These are phyloP conservation scores for Pyrocephalus nanus DNA, from an alignment of 2,797 vertebrate genomes.

Conservation along the genomic window DNA sequence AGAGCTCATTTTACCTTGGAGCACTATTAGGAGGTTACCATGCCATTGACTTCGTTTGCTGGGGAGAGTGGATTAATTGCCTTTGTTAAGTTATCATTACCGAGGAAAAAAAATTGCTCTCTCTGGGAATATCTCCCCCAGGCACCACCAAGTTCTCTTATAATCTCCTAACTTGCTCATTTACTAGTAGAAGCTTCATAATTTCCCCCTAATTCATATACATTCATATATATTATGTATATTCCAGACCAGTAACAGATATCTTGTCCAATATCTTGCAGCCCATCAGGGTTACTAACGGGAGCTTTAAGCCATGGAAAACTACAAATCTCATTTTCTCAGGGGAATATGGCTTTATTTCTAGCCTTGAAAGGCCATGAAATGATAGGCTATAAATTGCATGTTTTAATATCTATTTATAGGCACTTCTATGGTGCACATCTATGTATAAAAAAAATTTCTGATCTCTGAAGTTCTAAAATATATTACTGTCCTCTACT, in stretches of 20 bases:
- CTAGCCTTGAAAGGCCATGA: conserved; percentile 63
- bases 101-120: conserved; percentile 24
- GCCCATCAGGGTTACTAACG: conserved; percentile 28
- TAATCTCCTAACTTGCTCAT: conserved; percentile 15
- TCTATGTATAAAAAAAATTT: conserved; percentile 50
- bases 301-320: conserved; percentile 38
- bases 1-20: conserved; percentile 21
- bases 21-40: not conserved
- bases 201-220: conserved; percentile 37
- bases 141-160: conserved; percentile 8
- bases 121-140: not conserved
- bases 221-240: not conserved
- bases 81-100: conserved; percentile 35
- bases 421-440: conserved; percentile 20
- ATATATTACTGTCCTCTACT: conserved; percentile 45
- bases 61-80: conserved; percentile 43
- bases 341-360: conserved; percentile 51
- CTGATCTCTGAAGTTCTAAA: conserved; percentile 52
- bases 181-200: not conserved
- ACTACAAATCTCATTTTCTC: conserved; percentile 65
- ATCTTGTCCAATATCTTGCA: conserved; percentile 9
- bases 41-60: not conserved
- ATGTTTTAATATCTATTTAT: conserved; percentile 66
- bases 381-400: conserved; percentile 67
- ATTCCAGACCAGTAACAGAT: not conserved